These are phyloP conservation scores for Speoplatyrhinus poulsoni DNA, from an alignment of 2,113 vertebrate genomes.

Conservation along the genomic window DNA sequence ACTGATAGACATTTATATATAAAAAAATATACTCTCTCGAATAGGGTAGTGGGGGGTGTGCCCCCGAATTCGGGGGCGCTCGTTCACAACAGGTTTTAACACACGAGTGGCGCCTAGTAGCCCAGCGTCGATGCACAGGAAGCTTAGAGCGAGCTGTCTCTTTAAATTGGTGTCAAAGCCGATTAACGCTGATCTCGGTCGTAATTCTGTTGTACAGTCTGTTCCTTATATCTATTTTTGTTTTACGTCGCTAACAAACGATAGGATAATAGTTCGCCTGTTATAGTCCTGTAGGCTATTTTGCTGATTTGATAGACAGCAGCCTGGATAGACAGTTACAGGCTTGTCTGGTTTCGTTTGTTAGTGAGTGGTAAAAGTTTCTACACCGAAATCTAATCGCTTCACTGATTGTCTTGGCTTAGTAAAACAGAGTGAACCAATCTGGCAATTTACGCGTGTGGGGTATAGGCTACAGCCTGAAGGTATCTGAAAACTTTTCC, in stretches of 20 bases:
- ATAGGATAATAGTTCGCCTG: background rate
- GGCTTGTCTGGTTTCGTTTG: background rate
- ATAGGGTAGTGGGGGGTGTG: no score
- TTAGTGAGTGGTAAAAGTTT: background rate
- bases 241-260: slow-evolving; percentile 17
- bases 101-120: slow-evolving; percentile 9
- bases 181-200: slow-evolving; percentile 85
- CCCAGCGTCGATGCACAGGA: background rate
- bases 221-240: slow-evolving; percentile 69
- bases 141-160: slow-evolving; percentile 72
- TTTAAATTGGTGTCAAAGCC: slow-evolving; percentile 85
- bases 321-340: background rate
- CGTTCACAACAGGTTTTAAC: no score
- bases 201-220: slow-evolving; percentile 79
- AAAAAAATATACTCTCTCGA: no score
- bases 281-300: background rate
- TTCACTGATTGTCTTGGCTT: background rate
- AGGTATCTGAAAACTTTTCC: no score
- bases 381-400: background rate
- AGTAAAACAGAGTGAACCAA: background rate
- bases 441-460: background rate
- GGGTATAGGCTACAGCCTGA: no score
- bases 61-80: no score
- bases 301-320: background rate
- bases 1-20: no score